Conservation (phyloP, 2,797 vertebrate species). For the Rhinichthys osculus region DNA sequence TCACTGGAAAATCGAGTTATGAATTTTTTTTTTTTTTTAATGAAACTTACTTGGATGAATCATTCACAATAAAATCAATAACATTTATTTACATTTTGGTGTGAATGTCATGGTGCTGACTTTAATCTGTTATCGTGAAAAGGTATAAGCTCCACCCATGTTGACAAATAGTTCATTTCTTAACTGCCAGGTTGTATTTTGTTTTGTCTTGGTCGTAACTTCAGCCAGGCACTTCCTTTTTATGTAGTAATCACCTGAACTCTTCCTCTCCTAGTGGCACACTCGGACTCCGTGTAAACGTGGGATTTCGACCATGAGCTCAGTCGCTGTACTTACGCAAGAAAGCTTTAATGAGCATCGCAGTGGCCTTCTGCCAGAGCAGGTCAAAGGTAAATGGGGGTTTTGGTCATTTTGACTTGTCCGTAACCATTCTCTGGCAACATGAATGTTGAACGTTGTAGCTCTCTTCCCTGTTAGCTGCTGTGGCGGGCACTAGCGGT, state of each 20-base stretch:
- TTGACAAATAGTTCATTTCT: neutral
- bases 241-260: conserved; percentile 13
- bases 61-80: neutral
- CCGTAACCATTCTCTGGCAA: conserved; percentile 44
- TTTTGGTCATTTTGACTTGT: neutral
- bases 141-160: neutral
- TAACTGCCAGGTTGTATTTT: conserved; percentile 7
- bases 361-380: conserved; percentile 92
- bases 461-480: conserved; percentile 58
- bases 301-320: conserved; percentile 98
- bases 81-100: neutral
- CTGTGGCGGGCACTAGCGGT: conserved; percentile 83
- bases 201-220: neutral
- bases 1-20: neutral
- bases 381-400: conserved; percentile 82
- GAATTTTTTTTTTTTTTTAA: neutral
- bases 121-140: neutral
- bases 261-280: conserved; percentile 83
- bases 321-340: conserved; percentile 99
- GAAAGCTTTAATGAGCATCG: conserved; percentile 99
- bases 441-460: conserved; percentile 39
- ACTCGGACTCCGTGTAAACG: conserved; percentile 93
- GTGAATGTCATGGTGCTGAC: neutral
- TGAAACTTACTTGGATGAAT: neutral
- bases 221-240: neutral